Evolutionary conservation across 1,140 invertebrate genomes (phyloP).

Genomic region (Scaptomyza hsui): DNA sequence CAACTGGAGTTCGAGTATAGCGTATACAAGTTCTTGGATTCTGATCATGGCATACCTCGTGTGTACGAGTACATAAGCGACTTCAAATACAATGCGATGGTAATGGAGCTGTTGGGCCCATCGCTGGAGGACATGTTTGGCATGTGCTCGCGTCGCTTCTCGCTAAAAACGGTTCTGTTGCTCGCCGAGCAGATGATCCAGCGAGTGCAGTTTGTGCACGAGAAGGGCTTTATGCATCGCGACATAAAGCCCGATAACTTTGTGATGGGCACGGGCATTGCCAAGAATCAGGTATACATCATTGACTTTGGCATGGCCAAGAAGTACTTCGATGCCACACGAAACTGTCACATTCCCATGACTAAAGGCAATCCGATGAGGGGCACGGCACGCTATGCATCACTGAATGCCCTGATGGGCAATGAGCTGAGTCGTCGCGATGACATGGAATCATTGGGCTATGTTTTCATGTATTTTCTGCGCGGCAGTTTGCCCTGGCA

Average conservation of each 20-base stretch:
- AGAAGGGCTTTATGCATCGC: conserved; percentile 96
- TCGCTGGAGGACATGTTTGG: conserved; percentile 97
- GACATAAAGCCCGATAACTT: conserved; percentile 98
- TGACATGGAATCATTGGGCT: conserved; percentile 97
- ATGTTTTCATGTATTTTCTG: conserved; percentile 97
- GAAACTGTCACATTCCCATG: conserved; percentile 93
- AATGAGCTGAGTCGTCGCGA: conserved; percentile 94
- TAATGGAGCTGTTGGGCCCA: conserved; percentile 97
- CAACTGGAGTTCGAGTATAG: conserved; percentile 97
- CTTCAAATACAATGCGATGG: conserved; percentile 95
- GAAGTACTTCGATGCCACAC: conserved; percentile 93
- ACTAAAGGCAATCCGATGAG: conserved; percentile 97
- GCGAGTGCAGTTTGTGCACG: conserved; percentile 95
- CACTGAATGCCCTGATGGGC: conserved; percentile 96
- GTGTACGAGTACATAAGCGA: conserved; percentile 94
- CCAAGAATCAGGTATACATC: conserved; percentile 96
- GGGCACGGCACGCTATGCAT: conserved; percentile 97
- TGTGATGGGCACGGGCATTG: conserved; percentile 96
- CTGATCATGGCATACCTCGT: conserved; percentile 96
- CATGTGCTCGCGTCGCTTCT: conserved; percentile 96
- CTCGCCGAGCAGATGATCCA: conserved; percentile 95
- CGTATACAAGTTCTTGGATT: conserved; percentile 92
- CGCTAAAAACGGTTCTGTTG: conserved; percentile 98
- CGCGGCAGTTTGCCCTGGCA: conserved; percentile 96
- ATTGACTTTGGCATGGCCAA: conserved; percentile 99